These are phyloP conservation scores for Labrus mixtus DNA, from an alignment of 2,113 vertebrate genomes.

Conservation along the genomic window DNA sequence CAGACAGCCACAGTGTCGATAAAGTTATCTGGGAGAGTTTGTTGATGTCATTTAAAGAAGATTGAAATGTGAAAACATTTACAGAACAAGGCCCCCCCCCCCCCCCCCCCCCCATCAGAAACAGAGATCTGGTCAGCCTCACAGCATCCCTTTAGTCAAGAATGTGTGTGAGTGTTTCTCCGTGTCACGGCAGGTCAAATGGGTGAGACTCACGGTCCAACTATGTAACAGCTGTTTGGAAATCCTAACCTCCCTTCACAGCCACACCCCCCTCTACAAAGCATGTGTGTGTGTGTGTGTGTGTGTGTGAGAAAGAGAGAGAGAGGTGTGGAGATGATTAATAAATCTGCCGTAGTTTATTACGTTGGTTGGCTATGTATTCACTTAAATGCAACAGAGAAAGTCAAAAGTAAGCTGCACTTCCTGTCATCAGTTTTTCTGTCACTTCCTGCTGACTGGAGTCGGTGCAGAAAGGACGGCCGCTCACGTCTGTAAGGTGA, in stretches of 20 bases:
- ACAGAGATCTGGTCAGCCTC: not conserved
- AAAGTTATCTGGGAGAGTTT: too few species aligned
- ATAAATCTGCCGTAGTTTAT: not conserved
- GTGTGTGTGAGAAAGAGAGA: too few species aligned
- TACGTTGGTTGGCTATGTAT: not conserved
- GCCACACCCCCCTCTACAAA: slow-evolving; percentile 32
- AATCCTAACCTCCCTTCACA: slow-evolving; percentile 29
- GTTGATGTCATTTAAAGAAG: too few species aligned
- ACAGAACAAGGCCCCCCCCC: too few species aligned
- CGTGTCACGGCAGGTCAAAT: not conserved
- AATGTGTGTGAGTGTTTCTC: not conserved
- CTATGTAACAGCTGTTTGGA: slow-evolving; percentile 54
- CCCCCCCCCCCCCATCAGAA: too few species aligned
- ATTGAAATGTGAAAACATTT: too few species aligned
- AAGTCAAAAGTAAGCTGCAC: not conserved
- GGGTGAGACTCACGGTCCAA: slow-evolving; percentile 27
- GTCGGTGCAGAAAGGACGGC: too few species aligned
- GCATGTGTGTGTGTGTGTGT: not conserved
- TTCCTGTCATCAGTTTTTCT: not conserved
- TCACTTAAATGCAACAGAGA: not conserved
- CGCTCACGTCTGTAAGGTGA: not conserved
- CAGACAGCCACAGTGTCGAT: too few species aligned
- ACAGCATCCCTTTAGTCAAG: not conserved
- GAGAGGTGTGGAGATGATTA: not conserved
- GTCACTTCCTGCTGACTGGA: fast-evolving